Evolutionary conservation across 2,797 vertebrate species (phyloP), one percentile per base, ranked within the genome.

Genomic region (Cheirogaleus major): DNA sequence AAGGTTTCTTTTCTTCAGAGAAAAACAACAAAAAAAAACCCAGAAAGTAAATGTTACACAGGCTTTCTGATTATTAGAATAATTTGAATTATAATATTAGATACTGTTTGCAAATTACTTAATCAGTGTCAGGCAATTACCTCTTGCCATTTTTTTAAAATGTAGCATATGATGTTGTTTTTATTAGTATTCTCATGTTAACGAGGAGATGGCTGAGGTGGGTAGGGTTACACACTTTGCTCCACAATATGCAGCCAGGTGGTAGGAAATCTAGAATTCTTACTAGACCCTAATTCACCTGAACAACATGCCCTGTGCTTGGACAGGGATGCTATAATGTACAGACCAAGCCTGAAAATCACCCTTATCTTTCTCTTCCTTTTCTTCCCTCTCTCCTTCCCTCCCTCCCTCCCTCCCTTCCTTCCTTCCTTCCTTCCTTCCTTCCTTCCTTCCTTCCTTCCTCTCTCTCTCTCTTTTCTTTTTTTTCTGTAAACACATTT

Each of bases 41-140:
- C 32, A 12, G 2, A 79, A 96, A 96, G 32, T 67, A 80, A 89
- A 76, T 65, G 14, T 65, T 41, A 7, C 11, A 30, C 43, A 38
- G 22, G 7, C 11, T 43, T 81, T 92, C 13, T 59, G 18, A 61
- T 2, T 9, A 57, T 50, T 73, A 69, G 32, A 67, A 84, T 41
- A 32, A 35, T 76, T 93, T 95, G 75, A 65, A 93, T 78, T 35
- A 30, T 52, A 89, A n/a, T 69, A 84, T 35, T 87, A 92, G 38
- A 32, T 45, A 41, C 55, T 32, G 1, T 91, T 70, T 57, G 25
- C 81, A 82, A 93, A 80, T 83, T 85, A 63, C 25, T 85, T 96
- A 65, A 94, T 93, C 63, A 27, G 9, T 45, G 7, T 6, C 22
- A 86, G 52, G 25, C 3, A 61, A 70, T 94, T 70, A 84, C 23